Percentiles rank a stretch among this genome's conserved stretches.
phyloP scores from a whole-genome alignment of 2,113 vertebrate genomes.

The Colistium nudipinnis region DNA sequence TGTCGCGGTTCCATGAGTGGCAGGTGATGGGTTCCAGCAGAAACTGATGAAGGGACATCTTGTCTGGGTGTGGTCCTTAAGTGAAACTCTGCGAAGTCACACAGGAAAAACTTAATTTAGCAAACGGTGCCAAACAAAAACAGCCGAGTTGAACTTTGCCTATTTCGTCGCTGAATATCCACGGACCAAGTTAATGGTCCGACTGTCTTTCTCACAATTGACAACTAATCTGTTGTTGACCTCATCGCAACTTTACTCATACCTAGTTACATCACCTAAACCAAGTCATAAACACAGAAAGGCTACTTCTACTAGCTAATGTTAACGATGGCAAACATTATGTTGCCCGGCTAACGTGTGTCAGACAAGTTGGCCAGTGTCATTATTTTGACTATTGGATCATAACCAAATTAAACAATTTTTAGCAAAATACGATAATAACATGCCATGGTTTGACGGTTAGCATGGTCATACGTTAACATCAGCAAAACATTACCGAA shows the following conservation, averaged over 20 bases:
- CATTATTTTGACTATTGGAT: too few relatives aligned
- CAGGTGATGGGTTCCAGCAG: slow-evolving; percentile 98
- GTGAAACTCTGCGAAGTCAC: slow-evolving; percentile 61
- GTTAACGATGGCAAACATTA: slow-evolving; percentile 2
- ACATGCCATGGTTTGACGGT: too few relatives aligned
- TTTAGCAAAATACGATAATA: too few relatives aligned
- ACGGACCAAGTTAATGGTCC: not conserved
- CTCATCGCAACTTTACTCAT: not conserved
- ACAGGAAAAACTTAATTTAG: slow-evolving; percentile 42
- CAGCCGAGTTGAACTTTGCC: slow-evolving; percentile 11
- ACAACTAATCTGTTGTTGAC: not conserved
- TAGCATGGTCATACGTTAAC: too few relatives aligned
- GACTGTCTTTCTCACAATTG: not conserved
- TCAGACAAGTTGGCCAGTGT: slow-evolving; percentile 1
- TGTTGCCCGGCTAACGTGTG: not conserved
- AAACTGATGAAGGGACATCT: slow-evolving; percentile 98
- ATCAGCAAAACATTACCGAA: slow-evolving; percentile 3
- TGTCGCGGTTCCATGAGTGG: slow-evolving; percentile 98
- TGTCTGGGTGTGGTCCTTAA: slow-evolving; percentile 78
- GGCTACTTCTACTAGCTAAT: not conserved
- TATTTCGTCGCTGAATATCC: not conserved
- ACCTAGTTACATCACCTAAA: slow-evolving; percentile 8
- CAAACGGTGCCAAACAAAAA: slow-evolving; percentile 5
- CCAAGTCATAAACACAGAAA: slow-evolving; percentile 1
- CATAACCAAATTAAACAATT: too few relatives aligned